Conservation (phyloP, 2,888 invertebrate species). For the Abrostola triplasia region DNA sequence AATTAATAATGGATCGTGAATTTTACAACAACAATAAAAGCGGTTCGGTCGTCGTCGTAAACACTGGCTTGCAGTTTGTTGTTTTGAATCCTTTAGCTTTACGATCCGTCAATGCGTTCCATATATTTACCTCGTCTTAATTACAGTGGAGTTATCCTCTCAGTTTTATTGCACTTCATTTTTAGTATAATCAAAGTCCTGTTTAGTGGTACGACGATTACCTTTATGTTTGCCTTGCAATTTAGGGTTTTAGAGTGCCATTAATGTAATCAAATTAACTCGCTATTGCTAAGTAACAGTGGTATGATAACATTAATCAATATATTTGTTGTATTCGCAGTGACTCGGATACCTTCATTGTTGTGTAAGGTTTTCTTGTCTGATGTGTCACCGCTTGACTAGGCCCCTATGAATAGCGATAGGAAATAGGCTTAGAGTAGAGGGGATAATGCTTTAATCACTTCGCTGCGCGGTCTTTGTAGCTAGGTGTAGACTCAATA, state of each 20-base stretch:
- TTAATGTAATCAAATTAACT: constrained; percentile 63
- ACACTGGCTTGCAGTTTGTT: constrained; percentile 85
- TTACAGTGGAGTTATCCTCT: constrained; percentile 80
- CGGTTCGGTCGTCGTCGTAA: constrained; percentile 83
- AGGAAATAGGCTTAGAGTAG: neutral
- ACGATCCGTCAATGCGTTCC: constrained; percentile 85
- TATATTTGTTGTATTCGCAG: neutral
- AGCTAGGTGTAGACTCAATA: neutral
- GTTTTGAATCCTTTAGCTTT: constrained; percentile 84
- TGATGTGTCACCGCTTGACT: neutral
- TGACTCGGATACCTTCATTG: no score
- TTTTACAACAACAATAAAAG: constrained; percentile 88
- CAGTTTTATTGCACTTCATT: constrained; percentile 78
- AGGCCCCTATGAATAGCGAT: neutral
- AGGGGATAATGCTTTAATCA: neutral
- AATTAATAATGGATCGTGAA: constrained; percentile 88
- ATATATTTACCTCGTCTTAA: constrained; percentile 86
- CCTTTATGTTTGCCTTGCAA: constrained; percentile 62
- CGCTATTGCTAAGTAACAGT: constrained; percentile 39
- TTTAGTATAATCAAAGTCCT: constrained; percentile 74
- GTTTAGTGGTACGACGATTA: constrained; percentile 63
- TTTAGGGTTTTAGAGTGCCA: constrained; percentile 48
- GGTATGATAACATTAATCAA: constrained; percentile 14
- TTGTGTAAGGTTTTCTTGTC: neutral
- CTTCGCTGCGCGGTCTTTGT: neutral